A percentile compares a stretch with the other conserved stretches of the same genome.
Evolutionary conservation across 2,888 invertebrate species (phyloP).

Genomic region (Eilema depressum): DNA sequence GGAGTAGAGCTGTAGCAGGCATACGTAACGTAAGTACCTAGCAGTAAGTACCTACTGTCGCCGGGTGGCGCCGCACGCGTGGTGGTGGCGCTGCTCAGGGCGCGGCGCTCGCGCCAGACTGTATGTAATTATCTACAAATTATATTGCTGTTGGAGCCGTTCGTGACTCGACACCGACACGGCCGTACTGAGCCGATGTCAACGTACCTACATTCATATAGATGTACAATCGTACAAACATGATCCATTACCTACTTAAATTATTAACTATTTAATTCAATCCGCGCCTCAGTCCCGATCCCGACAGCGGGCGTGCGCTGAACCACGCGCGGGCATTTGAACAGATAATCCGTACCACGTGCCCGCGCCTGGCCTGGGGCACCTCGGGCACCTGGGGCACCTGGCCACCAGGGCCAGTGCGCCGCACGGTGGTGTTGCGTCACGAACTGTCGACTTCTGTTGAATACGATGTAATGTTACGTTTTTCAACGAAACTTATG

Average conservation of each 20-base stretch:
- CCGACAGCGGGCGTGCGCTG: too few relatives aligned
- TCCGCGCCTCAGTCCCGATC: too few relatives aligned
- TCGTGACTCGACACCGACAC: constrained; percentile 20
- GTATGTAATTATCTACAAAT: constrained; percentile 30
- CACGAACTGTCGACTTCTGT: constrained; percentile 53
- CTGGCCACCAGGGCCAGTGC: not conserved
- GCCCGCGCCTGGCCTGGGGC: too few relatives aligned
- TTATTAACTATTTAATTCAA: too few relatives aligned
- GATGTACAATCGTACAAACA: too few relatives aligned
- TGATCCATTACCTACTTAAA: too few relatives aligned
- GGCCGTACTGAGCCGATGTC: not conserved
- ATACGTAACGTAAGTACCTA: not conserved
- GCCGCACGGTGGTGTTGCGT: constrained; percentile 21
- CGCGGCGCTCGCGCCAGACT: constrained; percentile 19
- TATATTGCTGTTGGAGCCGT: constrained; percentile 47
- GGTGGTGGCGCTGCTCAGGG: too few relatives aligned
- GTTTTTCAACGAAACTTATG: constrained; percentile 72
- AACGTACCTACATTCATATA: too few relatives aligned
- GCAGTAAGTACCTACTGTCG: not conserved
- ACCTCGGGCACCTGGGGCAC: too few relatives aligned
- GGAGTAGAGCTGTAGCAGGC: not conserved
- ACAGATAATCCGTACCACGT: too few relatives aligned
- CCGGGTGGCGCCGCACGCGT: too few relatives aligned
- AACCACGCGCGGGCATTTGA: too few relatives aligned
- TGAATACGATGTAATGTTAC: constrained; percentile 71